Base-by-base conservation (phyloP, 2,113 vertebrate genomes). In the Struthio camelus region DNA sequence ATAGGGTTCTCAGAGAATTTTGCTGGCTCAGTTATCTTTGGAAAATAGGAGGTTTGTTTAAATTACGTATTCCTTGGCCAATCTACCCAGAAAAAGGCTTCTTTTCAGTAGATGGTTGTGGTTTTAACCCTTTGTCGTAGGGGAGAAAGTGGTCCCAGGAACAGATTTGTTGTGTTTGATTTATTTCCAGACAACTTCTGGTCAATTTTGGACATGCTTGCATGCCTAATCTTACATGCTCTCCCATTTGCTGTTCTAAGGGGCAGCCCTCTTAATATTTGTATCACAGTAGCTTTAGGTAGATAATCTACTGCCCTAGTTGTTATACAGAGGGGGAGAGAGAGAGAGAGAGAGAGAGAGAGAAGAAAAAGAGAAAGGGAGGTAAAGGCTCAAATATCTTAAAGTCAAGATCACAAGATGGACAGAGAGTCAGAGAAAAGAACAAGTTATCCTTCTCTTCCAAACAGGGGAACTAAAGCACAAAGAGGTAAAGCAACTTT, bases 401-500 rank as follows among this genome's bases (percentile, higher is more conserved):
- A 8, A 53, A 61, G 38, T 6, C 73, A 48, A 62, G 67, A 13
- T 7, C 20, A 34, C 9, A 34, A 6, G 40, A 22, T 2, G 46
- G 32, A 42, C 5, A 1, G 28, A 1, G 34, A 61, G 44, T 2
- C 30, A 23, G 54, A 42, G 42, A 23, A 71, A 4, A n/a, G 70
- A 18, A 40, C 19, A 32, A 85, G 62, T 3, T 44, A 4, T 6
- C 27, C 38, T 77, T 16, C 46, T 69, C 36, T 64, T 20, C 42
- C 62, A 3, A 8, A 20, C n/a, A 0, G 2, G n/a, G 24, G 27
- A 40, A 10, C 18, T 18, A 56, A 44, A 40, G 53, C 46, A 67
- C 23, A 1, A 9, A 2, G 20, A 20, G 46, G 28, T 1, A 14
- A 7, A 46, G 32, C 3, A 30, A 8, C 0, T 1, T 1, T 6